These are phyloP conservation scores for Acinonyx jubatus DNA, from an alignment of 2,113 vertebrate species.

Conservation along the genomic window DNA sequence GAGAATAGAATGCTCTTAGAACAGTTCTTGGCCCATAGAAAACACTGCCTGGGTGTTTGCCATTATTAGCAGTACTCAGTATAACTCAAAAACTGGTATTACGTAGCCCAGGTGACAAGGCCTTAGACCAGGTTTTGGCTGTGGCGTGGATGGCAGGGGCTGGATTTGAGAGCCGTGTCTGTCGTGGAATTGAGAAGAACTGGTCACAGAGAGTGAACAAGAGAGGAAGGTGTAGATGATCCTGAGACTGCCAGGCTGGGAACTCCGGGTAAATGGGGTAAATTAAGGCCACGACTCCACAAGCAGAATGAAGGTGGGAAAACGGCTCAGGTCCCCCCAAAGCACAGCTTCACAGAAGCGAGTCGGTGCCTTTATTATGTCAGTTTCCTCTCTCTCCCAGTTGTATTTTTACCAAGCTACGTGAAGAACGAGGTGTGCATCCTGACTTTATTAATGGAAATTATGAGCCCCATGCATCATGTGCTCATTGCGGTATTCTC, in stretches of 20 bases:
- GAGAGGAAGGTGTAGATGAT: not conserved
- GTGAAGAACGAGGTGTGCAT: not conserved
- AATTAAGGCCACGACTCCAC: not conserved
- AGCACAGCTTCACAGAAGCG: not conserved
- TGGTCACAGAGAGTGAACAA: not conserved
- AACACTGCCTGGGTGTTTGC: not conserved
- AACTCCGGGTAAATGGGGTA: not conserved
- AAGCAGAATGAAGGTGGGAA: not conserved
- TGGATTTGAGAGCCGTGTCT: not conserved
- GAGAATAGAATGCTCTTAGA: not conserved
- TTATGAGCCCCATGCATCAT: not conserved
- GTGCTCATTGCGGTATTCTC: not conserved
- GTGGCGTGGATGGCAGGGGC: not conserved
- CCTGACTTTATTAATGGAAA: not conserved
- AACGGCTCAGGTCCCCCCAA: not conserved
- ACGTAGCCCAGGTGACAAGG: not conserved
- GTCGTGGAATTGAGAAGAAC: not conserved
- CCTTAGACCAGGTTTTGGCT: not conserved
- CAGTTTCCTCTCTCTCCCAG: not conserved
- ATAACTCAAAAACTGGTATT: not conserved
- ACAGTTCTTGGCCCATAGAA: not conserved
- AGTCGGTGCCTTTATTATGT: not conserved
- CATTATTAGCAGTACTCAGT: not conserved
- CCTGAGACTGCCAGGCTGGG: not conserved
- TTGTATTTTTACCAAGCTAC: slow-evolving; percentile 47